Base-by-base conservation (phyloP, 2,113 vertebrate genomes). In the Hydrochoerus hydrochaeris region DNA sequence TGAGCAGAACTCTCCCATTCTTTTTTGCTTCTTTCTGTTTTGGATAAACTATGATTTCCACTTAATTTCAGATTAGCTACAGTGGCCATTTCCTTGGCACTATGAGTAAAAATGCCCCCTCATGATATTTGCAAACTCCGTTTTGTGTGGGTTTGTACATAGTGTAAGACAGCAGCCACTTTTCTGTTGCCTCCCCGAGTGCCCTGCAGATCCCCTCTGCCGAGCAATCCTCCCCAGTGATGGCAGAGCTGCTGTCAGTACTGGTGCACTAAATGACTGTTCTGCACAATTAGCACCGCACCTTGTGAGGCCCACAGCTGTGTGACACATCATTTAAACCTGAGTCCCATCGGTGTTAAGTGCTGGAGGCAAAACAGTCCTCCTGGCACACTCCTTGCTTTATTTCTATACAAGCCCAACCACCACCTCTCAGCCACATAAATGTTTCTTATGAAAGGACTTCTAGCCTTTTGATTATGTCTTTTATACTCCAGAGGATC, bases 301-400 rank as follows among this genome's bases (percentile, higher is more conserved):
- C n/a, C 28, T 30, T 44, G 30, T 46, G 67, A 54, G 28, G 77
- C 75, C 49, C 1, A 0, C 0, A 41, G 88, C 24, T 20, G 0
- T 2, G 20, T 20, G 69, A 69, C 80, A 32, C 41, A 16, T 73
- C 58, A 17, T 17, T 86, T n/a, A 81, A 87, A 30, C 24, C 75
- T 20, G 26, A 58, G 44, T 91, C 35, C 28, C 14, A 19, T 71
- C 78, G 13, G 2, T 32, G 11, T 54, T 54, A 78, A 65, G 9
- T 12, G 5, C 67, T 28, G 2, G 26, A 3, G 0, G 0, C 16
- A 3, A 19, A 17, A 7, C 12, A 13, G 0, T 9, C 1, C 8
- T 14, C 52, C 3, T 9, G 10, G 5, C 8, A 6, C 10, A 1
- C 52, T 26, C 62, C 30, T 71, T 44, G 44, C n/a, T 63, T 58